Conservation (phyloP, 53 echinoderm and acorn worm genomes). For the Paracentrotus lividus region DNA sequence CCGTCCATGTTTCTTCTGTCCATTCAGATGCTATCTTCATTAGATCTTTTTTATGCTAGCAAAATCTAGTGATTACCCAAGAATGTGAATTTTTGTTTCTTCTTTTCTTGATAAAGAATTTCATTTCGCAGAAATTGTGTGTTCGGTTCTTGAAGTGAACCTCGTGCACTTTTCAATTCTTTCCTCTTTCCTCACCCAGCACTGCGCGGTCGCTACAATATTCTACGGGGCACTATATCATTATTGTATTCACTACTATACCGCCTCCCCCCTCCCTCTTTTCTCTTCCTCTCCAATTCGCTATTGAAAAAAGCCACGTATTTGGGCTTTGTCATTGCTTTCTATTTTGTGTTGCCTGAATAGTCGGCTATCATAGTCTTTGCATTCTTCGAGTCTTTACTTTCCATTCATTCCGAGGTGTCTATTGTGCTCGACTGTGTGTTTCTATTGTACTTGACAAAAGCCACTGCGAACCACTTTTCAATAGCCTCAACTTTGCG, state of each 20-base stretch:
- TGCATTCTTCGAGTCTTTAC: constrained; percentile 50
- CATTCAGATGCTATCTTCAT: neutral
- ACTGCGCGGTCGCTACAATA: constrained; percentile 7
- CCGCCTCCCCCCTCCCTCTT: neutral
- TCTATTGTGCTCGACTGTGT: constrained; percentile 35
- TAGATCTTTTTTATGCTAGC: neutral
- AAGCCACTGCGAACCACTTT: constrained; percentile 57
- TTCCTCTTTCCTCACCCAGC: neutral
- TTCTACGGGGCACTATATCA: neutral
- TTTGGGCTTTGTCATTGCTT: constrained; percentile 38
- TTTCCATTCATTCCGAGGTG: constrained; percentile 10
- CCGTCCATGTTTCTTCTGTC: no score
- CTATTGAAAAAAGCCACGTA: constrained; percentile 29
- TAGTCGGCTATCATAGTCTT: constrained; percentile 46
- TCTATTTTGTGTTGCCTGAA: constrained; percentile 35
- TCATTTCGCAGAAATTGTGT: neutral
- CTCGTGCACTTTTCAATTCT: constrained; percentile 4
- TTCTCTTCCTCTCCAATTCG: constrained; percentile 16
- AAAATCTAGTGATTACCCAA: neutral
- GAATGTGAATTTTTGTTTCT: neutral
- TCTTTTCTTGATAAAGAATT: neutral
- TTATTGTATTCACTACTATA: neutral
- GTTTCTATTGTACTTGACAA: constrained; percentile 60
- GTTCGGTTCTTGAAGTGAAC: neutral
- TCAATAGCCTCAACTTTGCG: constrained; percentile 69